Conservation (phyloP, 2,113 vertebrate species). For the Podilymbus podiceps region DNA sequence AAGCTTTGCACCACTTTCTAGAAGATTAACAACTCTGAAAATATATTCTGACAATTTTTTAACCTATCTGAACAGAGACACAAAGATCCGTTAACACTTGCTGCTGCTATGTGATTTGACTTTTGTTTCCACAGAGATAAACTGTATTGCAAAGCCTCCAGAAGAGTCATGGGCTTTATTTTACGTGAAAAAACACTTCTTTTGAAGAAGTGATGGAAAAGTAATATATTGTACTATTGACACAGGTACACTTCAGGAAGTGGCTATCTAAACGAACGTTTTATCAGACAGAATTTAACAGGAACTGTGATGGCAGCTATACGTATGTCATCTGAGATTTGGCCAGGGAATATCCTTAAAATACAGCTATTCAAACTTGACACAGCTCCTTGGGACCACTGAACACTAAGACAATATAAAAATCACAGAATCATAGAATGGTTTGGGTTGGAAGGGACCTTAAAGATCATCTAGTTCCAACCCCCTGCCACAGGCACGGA, state of each 20-base stretch:
- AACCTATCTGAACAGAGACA: not conserved
- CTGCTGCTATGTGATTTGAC: not conserved
- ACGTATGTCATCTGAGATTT: not conserved
- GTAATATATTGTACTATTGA: not conserved
- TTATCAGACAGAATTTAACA: not conserved
- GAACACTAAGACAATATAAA: not conserved
- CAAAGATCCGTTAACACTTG: not conserved
- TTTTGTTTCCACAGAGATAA: not conserved
- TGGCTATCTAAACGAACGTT: not conserved
- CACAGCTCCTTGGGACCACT: not conserved
- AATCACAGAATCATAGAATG: too few relatives aligned
- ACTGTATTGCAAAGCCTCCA: not conserved
- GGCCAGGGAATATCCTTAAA: not conserved
- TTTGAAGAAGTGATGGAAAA: not conserved
- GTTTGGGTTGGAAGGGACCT: too few relatives aligned
- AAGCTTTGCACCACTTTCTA: not conserved
- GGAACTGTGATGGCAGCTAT: not conserved
- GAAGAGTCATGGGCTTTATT: not conserved
- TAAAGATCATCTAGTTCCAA: too few relatives aligned
- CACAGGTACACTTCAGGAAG: not conserved
- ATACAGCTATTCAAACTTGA: not conserved
- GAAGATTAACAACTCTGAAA: not conserved
- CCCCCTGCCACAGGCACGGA: too few relatives aligned
- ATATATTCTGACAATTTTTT: not conserved
- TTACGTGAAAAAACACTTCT: not conserved